Conservation (phyloP, 2,888 invertebrate species). For the Tridacna crocea region DNA sequence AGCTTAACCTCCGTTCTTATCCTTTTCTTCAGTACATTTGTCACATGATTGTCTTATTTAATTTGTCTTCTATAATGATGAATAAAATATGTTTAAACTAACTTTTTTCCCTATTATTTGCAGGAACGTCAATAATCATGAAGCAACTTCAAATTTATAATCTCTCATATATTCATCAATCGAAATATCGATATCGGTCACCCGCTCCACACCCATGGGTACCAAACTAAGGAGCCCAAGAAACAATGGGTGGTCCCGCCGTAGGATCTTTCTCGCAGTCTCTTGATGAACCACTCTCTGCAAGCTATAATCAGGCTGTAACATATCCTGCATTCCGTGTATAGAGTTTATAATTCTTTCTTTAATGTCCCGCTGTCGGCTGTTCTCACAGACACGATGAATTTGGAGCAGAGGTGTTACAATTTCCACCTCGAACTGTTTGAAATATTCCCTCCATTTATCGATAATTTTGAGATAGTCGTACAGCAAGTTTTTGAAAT, state of each 20-base stretch:
- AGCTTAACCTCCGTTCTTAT: no score
- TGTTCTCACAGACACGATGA: slow-evolving; percentile 72
- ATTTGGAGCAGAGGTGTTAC: slow-evolving; percentile 73
- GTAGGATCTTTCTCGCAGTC: slow-evolving; percentile 69
- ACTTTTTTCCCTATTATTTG: no score
- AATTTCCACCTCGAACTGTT: slow-evolving; percentile 64
- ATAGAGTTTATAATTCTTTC: slow-evolving; percentile 60
- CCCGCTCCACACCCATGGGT: slow-evolving; percentile 70
- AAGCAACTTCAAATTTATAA: slow-evolving; percentile 52
- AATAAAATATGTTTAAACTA: no score
- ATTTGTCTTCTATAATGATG: no score
- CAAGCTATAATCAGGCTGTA: slow-evolving; percentile 67
- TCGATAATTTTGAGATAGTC: slow-evolving; percentile 64
- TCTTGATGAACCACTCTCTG: slow-evolving; percentile 64
- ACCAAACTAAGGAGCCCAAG: slow-evolving; percentile 75
- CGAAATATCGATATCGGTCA: slow-evolving; percentile 73
- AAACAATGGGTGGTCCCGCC: slow-evolving; percentile 72
- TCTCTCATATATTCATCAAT: slow-evolving; percentile 76
- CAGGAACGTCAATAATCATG: no score
- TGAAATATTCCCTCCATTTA: slow-evolving; percentile 53
- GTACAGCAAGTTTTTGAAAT: slow-evolving; percentile 64
- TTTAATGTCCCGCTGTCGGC: slow-evolving; percentile 72
- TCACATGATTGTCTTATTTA: no score
- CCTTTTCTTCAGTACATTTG: no score
- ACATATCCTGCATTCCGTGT: slow-evolving; percentile 61